Percentiles rank a stretch among this genome's conserved stretches.
Conservation (phyloP, 2,797 vertebrate species). For the Pelochelys cantorii region DNA sequence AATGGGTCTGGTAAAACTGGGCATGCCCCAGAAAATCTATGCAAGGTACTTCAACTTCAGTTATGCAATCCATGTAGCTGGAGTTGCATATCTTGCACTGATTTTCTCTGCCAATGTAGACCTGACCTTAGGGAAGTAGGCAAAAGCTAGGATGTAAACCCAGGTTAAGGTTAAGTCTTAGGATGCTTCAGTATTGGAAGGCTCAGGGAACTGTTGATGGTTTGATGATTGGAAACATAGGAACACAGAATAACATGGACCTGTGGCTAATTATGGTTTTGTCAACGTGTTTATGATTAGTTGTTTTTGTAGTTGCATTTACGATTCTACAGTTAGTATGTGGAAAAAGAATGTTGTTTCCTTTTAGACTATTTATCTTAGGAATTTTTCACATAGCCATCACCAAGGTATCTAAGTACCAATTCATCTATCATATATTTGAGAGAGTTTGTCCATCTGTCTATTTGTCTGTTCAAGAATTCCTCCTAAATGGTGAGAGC, state of each 20-base stretch:
- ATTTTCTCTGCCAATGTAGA: too few species aligned
- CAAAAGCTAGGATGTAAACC: too few species aligned
- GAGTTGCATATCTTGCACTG: too few species aligned
- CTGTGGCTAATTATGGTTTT: neutral
- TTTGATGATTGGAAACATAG: neutral
- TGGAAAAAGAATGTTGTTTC: neutral
- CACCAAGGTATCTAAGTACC: neutral
- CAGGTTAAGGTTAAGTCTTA: too few species aligned
- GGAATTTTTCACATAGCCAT: rapidly evolving
- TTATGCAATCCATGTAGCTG: too few species aligned
- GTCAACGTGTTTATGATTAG: neutral
- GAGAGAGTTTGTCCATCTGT: too few species aligned
- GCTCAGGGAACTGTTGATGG: neutral
- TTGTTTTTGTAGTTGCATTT: neutral
- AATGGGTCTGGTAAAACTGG: too few species aligned
- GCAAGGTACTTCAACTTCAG: too few species aligned
- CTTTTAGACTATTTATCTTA: neutral
- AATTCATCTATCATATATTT: neutral
- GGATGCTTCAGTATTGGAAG: neutral
- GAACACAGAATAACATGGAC: neutral
- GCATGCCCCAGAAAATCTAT: too few species aligned
- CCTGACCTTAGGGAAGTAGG: too few species aligned
- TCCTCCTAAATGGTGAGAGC: too few species aligned
- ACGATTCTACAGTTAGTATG: neutral
- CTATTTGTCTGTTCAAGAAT: too few species aligned